A percentile compares a stretch with the other conserved stretches of the same genome.
Conservation (phyloP, 2,113 vertebrate species). For the Dolichallabes microphthalmus region DNA sequence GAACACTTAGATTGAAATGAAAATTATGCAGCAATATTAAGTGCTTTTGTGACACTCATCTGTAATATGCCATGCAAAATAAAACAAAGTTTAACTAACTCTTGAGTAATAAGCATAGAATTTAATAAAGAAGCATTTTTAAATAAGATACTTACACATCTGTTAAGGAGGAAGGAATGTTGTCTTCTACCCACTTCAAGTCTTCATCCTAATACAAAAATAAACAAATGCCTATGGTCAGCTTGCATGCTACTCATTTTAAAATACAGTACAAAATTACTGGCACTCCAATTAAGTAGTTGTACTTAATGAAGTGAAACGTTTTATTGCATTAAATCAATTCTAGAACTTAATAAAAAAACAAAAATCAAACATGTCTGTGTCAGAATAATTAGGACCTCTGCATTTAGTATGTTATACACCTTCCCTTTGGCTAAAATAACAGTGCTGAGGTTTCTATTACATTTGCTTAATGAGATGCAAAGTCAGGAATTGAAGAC, state of each 20-base stretch:
- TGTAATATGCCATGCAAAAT: not conserved
- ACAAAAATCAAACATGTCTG: not conserved
- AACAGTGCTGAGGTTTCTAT: not conserved
- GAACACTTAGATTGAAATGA: not conserved
- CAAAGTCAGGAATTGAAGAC: not conserved
- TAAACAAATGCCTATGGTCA: constrained; percentile 42
- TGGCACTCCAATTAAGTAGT: not conserved
- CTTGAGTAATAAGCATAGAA: not conserved
- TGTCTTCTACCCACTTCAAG: constrained; percentile 82
- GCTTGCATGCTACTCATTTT: not conserved
- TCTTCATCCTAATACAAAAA: constrained; percentile 75
- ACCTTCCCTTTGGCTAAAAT: not conserved
- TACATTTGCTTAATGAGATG: not conserved
- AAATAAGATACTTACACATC: constrained; percentile 68
- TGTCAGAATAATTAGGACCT: not conserved
- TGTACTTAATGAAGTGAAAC: not conserved
- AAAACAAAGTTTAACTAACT: not conserved
- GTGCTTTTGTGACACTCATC: not conserved
- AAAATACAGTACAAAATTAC: not conserved
- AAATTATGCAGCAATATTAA: not conserved
- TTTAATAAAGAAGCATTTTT: not conserved
- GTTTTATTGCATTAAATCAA: not conserved
- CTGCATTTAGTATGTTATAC: not conserved
- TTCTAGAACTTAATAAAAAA: not conserved
- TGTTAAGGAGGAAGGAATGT: constrained; percentile 76